Conservation (phyloP, 2,113 vertebrate species). For the Mugil cephalus region DNA sequence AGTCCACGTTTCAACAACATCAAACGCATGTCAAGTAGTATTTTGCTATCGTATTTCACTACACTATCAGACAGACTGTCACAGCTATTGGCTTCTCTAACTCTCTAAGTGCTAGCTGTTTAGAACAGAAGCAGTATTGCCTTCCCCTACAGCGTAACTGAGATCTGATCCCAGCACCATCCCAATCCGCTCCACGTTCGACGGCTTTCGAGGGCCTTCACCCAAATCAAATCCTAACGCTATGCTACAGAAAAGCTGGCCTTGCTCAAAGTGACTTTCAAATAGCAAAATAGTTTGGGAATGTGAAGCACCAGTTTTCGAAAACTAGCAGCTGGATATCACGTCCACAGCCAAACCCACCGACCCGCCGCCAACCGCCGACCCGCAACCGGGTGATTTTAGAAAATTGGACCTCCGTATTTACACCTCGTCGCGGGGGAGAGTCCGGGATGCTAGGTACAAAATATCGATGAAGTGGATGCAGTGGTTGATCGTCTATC, state of each 20-base stretch:
- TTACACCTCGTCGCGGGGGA: conserved; percentile 43
- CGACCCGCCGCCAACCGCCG: conserved; percentile 14
- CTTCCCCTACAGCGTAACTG: conserved; percentile 23
- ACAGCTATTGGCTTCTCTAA: conserved; percentile 16
- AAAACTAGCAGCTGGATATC: conserved; percentile 60
- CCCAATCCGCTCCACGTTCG: conserved; percentile 23
- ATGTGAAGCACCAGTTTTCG: conserved; percentile 76
- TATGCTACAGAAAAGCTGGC: conserved; percentile 74
- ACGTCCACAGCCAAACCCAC: conserved; percentile 13
- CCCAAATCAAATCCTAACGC: conserved; percentile 67
- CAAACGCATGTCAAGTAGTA: conserved; percentile 49
- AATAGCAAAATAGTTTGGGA: conserved; percentile 65
- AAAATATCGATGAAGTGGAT: conserved; percentile 66
- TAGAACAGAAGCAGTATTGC: conserved; percentile 46
- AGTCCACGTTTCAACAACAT: conserved; percentile 31
- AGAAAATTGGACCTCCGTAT: conserved; percentile 58
- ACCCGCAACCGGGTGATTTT: conserved; percentile 27
- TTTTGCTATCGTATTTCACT: conserved; percentile 43
- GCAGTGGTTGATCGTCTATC: conserved; percentile 67
- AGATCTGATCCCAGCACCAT: conserved; percentile 54
- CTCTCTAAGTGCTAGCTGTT: conserved; percentile 45
- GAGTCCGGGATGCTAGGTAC: conserved; percentile 58
- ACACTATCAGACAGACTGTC: conserved; percentile 25
- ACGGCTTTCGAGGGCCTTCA: conserved; percentile 31
- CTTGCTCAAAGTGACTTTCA: conserved; percentile 60